Evolutionary conservation across 2,888 invertebrate genomes (phyloP).

Genomic region (Macrosoma leucophasiata): DNA sequence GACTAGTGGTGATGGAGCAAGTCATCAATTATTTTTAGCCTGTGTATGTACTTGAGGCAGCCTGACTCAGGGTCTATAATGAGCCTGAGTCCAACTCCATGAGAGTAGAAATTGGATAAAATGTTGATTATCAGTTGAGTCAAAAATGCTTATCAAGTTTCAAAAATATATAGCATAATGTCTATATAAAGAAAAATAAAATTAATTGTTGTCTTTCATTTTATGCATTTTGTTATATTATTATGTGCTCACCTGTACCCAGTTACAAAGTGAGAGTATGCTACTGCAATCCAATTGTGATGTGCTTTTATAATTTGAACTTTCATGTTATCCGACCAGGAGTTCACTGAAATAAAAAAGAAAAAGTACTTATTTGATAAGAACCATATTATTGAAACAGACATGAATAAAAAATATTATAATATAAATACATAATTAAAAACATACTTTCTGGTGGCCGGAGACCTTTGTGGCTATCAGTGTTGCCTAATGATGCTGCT

Average conservation of each 20-base stretch:
- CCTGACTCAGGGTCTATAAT: too few relatives aligned
- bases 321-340: conserved; percentile 89
- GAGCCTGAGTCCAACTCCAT: too few relatives aligned
- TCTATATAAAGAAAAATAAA: too few relatives aligned
- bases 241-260: conserved; percentile 93
- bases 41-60: too few relatives aligned
- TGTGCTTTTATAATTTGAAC: conserved; percentile 97
- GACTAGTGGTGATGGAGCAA: too few relatives aligned
- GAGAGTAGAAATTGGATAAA: too few relatives aligned
- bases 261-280: conserved; percentile 96
- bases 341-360: conserved; percentile 70
- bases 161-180: too few relatives aligned
- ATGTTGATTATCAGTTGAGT: too few relatives aligned
- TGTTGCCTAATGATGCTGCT: conserved; percentile 84
- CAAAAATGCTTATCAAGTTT: too few relatives aligned
- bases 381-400: conserved; percentile 10
- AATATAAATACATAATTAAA: background rate
- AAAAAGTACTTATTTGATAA: conserved; percentile 15
- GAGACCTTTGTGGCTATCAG: conserved; percentile 61
- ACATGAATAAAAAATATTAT: conserved; percentile 9
- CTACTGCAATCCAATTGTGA: conserved; percentile 98
- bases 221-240: too few relatives aligned
- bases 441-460: conserved; percentile 61
- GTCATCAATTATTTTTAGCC: too few relatives aligned
- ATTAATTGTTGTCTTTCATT: too few relatives aligned